Conservation (phyloP, 2,797 vertebrate genomes). For the Huso huso region DNA sequence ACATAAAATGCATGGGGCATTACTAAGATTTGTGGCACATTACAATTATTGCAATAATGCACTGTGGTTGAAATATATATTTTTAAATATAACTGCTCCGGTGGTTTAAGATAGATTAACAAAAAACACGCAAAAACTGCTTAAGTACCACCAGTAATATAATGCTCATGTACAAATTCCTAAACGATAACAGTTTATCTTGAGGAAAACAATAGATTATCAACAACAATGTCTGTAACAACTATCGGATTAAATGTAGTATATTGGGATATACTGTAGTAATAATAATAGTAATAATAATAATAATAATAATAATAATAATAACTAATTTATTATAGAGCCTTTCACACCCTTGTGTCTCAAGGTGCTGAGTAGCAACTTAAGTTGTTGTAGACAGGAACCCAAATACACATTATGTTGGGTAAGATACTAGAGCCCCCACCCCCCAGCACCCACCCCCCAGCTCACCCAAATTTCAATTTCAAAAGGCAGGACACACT, state of each 20-base stretch:
- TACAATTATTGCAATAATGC: slow-evolving; percentile 77
- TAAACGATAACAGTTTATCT: slow-evolving; percentile 71
- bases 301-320: slow-evolving; percentile 20
- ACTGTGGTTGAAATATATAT: slow-evolving; percentile 74
- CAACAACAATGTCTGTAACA: slow-evolving; percentile 52
- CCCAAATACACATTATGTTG: no score
- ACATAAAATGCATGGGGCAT: slow-evolving; percentile 69
- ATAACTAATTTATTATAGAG: no score
- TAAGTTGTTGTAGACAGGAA: no score
- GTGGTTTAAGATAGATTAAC: slow-evolving; percentile 78
- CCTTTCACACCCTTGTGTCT: no score
- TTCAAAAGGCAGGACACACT: slow-evolving; percentile 47
- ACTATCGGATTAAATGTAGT: slow-evolving; percentile 67
- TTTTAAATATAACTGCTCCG: slow-evolving; percentile 77
- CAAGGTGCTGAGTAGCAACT: no score
- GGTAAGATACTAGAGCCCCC: slow-evolving; percentile 23
- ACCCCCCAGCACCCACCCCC: slow-evolving; percentile 46
- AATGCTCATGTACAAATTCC: slow-evolving; percentile 67
- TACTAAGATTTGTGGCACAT: slow-evolving; percentile 74
- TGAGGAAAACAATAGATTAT: slow-evolving; percentile 59
- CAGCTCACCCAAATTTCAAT: slow-evolving; percentile 51
- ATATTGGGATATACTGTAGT: slow-evolving; percentile 44
- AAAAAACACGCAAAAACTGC: slow-evolving; percentile 48
- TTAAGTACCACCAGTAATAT: slow-evolving; percentile 67
- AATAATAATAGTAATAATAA: slow-evolving; percentile 12